Conservation (phyloP, 2,888 invertebrate genomes). For the Acronicta psi region DNA sequence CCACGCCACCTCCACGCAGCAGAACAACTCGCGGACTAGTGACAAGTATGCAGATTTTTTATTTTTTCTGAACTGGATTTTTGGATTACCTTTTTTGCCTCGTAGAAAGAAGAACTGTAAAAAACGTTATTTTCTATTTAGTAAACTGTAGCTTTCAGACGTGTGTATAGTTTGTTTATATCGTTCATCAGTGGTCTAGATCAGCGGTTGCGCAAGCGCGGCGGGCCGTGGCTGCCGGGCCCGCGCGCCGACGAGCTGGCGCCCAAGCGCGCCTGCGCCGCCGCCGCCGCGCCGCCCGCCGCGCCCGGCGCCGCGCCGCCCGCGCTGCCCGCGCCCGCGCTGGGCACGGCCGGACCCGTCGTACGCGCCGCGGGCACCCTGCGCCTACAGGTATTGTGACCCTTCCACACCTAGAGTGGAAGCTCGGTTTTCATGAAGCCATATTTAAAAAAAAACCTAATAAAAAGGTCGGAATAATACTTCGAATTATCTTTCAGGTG, state of each 20-base stretch:
- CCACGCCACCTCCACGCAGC: constrained; percentile 73
- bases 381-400: constrained; percentile 64
- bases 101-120: too few species aligned
- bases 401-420: too few species aligned
- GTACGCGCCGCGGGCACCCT: constrained; percentile 81
- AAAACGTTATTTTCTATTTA: too few species aligned
- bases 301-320: constrained; percentile 22
- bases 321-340: constrained; percentile 63
- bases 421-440: too few species aligned
- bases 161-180: too few species aligned
- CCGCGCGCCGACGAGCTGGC: constrained; percentile 72
- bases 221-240: constrained; percentile 72
- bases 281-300: constrained; percentile 22
- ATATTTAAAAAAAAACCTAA: too few species aligned
- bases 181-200: constrained; percentile 79
- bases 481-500: constrained; percentile 74
- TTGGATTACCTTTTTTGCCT: too few species aligned
- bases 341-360: constrained; percentile 81
- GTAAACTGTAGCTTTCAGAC: too few species aligned
- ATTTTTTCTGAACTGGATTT: too few species aligned
- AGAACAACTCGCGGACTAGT: constrained; percentile 56
- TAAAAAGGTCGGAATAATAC: too few species aligned
- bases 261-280: constrained; percentile 52
- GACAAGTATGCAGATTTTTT: constrained; percentile 66
- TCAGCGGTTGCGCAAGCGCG: constrained; percentile 78